Evolutionary conservation across 2,888 invertebrate species (phyloP).

Genomic region (Lycocerus yunnanus): DNA sequence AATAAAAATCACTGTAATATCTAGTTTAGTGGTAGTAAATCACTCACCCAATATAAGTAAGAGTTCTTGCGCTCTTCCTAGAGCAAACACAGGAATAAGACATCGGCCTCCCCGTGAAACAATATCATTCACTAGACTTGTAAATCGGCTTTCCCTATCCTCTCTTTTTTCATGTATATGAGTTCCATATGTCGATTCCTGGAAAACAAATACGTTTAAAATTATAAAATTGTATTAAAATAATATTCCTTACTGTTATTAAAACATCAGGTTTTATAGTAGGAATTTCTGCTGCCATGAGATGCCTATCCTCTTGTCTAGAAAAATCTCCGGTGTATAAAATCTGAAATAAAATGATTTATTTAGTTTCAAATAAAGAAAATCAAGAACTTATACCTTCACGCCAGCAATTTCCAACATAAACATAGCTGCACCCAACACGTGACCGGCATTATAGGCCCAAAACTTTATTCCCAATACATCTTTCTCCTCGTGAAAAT

Average conservation of each 20-base stretch:
- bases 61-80: constrained; percentile 96
- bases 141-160: constrained; percentile 93
- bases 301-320: constrained; percentile 96
- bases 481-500: constrained; percentile 98
- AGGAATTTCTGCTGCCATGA: constrained; percentile 99
- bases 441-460: constrained; percentile 99
- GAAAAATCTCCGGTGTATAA: constrained; percentile 99
- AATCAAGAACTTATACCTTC: constrained; percentile 60
- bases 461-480: constrained; percentile 96
- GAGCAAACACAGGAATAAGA: constrained; percentile 97
- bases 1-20: too few species aligned
- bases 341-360: constrained; percentile 59
- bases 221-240: neutral
- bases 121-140: constrained; percentile 91
- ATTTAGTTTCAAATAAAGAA: neutral
- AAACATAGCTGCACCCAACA: constrained; percentile 99
- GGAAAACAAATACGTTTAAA: constrained; percentile 25
- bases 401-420: constrained; percentile 99
- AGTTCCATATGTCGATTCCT: constrained; percentile 99
- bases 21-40: too few species aligned
- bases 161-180: constrained; percentile 99
- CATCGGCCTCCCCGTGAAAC: constrained; percentile 97
- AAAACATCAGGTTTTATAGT: constrained; percentile 94
- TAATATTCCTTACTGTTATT: constrained; percentile 72
- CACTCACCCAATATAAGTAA: constrained; percentile 77